Evolutionary conservation across 2,113 vertebrate genomes (phyloP), one percentile per base, ranked within the genome.

Genomic region (Empidonax traillii): DNA sequence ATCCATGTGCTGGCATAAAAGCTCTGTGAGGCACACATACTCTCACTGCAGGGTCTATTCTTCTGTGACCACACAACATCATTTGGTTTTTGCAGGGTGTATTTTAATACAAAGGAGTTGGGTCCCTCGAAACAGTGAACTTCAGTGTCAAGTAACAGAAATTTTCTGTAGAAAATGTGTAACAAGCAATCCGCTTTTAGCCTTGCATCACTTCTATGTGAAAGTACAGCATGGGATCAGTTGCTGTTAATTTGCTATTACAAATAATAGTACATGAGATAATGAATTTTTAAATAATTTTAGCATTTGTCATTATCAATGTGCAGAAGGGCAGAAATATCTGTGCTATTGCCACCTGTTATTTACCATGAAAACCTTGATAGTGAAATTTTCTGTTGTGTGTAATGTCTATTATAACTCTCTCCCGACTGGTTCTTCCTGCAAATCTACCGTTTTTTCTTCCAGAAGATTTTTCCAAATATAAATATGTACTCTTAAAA

Each of bases 1-100:
- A 24, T 47, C 46, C 4, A 0, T 56, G 35, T 49, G 6, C 37
- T 43, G 35, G 27, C 39, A 15, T 22, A 31, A 78, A 78, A 91
- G 25, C 41, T 59, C n/a, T 18, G 53, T 2, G 1, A 52, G 23
- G 30, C 51, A 31, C 21, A 27, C 16, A 6, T 41, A 65, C 22
- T n/a, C n/a, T 35, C 33, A 11, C 47, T 56, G 31, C n/a, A 52
- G n/a, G 8, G 12, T 44, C 35, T 65, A 0, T 65, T 59, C 69
- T 43, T 14, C 33, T 4, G 4, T 0, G 3, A 44, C 47, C 41
- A 41, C 16, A 41, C 21, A 47, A 6, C 0, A 5, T 49, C 14
- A 12, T 75, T 80, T 76, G 52, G 16, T 73, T 85, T 76, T 83
- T 67, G 27, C 14, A 59, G 51, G 49, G 3, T 1, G 1, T 37